Evolutionary conservation across 2,888 invertebrate species (phyloP).

Genomic region (Calliopum simillimum): DNA sequence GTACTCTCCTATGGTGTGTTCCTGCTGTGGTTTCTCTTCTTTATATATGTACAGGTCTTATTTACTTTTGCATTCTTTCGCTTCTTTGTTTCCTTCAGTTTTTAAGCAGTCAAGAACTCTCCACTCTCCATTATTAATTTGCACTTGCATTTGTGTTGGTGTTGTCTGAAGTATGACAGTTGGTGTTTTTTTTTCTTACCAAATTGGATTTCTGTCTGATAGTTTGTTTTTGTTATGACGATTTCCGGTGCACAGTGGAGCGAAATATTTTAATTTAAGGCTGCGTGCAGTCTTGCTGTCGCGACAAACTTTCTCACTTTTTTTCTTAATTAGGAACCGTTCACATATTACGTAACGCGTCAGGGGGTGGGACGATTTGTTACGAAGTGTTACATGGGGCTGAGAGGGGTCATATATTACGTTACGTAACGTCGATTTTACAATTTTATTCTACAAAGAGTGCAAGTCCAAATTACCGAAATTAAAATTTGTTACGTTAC

Average conservation of each 20-base stretch:
- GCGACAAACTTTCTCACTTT: background rate
- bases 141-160: conserved; percentile 27
- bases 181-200: conserved; percentile 8
- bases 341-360: too few relatives aligned
- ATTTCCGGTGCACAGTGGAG: conserved; percentile 34
- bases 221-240: conserved; percentile 4
- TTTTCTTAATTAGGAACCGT: background rate
- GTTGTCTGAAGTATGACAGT: conserved; percentile 12
- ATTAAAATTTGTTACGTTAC: too few relatives aligned
- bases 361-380: too few relatives aligned
- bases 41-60: background rate
- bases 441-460: too few relatives aligned
- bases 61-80: background rate
- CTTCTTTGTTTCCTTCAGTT: too few relatives aligned
- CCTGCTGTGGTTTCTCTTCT: background rate
- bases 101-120: background rate
- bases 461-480: too few relatives aligned
- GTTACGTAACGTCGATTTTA: too few relatives aligned
- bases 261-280: background rate
- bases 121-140: conserved; percentile 18
- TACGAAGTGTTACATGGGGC: too few relatives aligned
- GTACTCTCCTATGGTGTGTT: background rate
- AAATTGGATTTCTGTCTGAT: conserved; percentile 6
- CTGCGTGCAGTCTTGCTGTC: background rate
- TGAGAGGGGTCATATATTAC: background rate